Base-by-base conservation (phyloP, 2,888 invertebrate species). In the Spisula solida region DNA sequence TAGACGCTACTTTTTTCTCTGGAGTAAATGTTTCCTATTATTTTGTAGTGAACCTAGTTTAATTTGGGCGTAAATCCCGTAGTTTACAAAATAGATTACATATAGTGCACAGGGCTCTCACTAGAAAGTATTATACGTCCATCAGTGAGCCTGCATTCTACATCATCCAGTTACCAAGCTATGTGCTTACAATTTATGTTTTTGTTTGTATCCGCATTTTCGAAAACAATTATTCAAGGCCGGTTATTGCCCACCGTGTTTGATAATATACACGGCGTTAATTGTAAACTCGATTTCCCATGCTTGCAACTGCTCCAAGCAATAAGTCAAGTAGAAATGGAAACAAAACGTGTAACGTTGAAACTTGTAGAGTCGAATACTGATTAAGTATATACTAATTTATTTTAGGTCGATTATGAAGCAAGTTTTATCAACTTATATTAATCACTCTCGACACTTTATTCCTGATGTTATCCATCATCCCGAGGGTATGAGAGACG, bases 151-250 rank as follows among this genome's bases (percentile, higher is more conserved):
- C 75, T 14, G 12, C 0, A 75, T 75, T 31, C 16, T 75, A 16
- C 34, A 75, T 31, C 31, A 31, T 31, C 75, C 75, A 75, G 75
- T 16, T 14, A 75, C 75, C 75, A 16, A 75, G 75, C 18, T 75
- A 75, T 75, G 75, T 16, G 34, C 16, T 34, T 75, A 75, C 31
- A 66, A 66, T 66, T 66, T 66, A 66, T 66, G 60, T 66, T 66
- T 66, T 66, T 66, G 60, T 66, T 10, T 25, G 60, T 25, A 8
- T 8, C 60, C 25, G 12, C 0, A 4, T 66, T 66, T n/a, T 25
- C 60, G 60, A n/a, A 66, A 66, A 66, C 0, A 20, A 25, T n/a
- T 25, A 1, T 8, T 25, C n/a, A 10, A 66, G n/a, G 60, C n/a
- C n/a, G 25, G 12, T 10, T 66, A 66, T 25, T 10, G 60, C 60